A percentile compares a stretch with the other conserved stretches of the same genome.
phyloP scores from a whole-genome alignment of 2,888 invertebrate species.

The Stegophylla sp. region DNA sequence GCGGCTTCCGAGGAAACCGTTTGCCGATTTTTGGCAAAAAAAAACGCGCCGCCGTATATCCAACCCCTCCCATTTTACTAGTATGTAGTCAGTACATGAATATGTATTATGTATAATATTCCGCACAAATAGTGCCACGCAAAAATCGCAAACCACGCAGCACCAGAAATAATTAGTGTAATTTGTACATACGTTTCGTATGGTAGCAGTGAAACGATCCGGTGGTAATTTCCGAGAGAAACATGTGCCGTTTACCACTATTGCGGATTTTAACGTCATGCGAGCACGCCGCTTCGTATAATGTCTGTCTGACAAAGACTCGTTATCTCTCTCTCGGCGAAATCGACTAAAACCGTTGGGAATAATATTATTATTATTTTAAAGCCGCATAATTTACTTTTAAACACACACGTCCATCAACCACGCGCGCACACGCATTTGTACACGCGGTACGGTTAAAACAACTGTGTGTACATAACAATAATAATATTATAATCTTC shows the following conservation, averaged over 20 bases:
- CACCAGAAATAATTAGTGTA: no score
- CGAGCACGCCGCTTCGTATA: not conserved
- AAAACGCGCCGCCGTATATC: no score
- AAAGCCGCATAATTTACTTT: constrained; percentile 20
- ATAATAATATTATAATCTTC: no score
- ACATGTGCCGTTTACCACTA: no score
- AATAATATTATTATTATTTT: constrained; percentile 21
- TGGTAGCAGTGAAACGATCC: not conserved
- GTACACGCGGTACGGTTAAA: constrained; percentile 2
- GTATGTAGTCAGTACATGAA: no score
- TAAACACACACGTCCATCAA: constrained; percentile 17
- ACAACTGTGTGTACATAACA: not conserved
- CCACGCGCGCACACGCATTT: constrained; percentile 5
- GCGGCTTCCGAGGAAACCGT: no score
- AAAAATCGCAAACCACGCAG: no score
- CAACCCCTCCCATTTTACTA: no score
- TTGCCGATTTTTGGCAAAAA: no score
- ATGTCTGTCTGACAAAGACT: not conserved
- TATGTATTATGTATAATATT: no score
- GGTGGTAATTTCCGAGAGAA: not conserved
- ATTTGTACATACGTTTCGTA: not conserved
- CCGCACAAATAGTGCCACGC: no score
- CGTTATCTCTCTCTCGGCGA: not conserved
- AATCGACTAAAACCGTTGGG: constrained; percentile 14
- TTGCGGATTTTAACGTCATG: not conserved